phyloP scores from a whole-genome alignment of 2,888 invertebrate species.

The Patella depressa region DNA sequence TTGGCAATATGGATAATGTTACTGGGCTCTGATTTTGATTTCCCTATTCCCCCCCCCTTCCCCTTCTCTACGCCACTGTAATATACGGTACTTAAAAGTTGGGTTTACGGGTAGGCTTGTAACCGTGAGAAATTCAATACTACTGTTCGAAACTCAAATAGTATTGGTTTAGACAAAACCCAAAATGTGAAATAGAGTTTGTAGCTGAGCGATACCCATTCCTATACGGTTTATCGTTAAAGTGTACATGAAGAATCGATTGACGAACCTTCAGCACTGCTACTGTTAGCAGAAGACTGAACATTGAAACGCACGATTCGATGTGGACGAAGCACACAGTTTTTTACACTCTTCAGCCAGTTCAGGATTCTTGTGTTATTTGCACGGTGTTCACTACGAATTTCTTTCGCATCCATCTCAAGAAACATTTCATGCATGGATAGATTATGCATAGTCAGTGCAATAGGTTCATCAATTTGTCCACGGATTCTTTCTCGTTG shows the following conservation, averaged over 20 bases:
- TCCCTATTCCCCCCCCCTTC: too few relatives aligned
- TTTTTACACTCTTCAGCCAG: not conserved
- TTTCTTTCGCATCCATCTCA: not conserved
- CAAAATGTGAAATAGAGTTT: too few relatives aligned
- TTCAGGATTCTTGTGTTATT: not conserved
- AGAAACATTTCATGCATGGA: not conserved
- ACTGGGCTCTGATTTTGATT: too few relatives aligned
- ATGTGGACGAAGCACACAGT: not conserved
- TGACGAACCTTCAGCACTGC: not conserved
- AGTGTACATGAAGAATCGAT: not conserved
- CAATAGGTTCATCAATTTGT: slow-evolving; percentile 1
- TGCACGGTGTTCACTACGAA: not conserved
- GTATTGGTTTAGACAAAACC: too few relatives aligned
- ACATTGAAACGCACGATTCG: not conserved
- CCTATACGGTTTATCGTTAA: too few relatives aligned
- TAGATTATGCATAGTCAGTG: not conserved
- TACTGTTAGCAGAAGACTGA: not conserved
- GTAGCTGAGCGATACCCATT: too few relatives aligned
- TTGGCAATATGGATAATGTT: too few relatives aligned
- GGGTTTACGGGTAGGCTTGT: too few relatives aligned
- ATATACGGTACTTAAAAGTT: too few relatives aligned
- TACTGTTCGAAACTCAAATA: too few relatives aligned
- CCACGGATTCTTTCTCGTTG: not conserved
- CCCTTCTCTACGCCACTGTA: too few relatives aligned
- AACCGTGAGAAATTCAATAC: too few relatives aligned